These are phyloP conservation scores for Eulithis prunata DNA, from an alignment of 2,888 invertebrate species.

Conservation along the genomic window DNA sequence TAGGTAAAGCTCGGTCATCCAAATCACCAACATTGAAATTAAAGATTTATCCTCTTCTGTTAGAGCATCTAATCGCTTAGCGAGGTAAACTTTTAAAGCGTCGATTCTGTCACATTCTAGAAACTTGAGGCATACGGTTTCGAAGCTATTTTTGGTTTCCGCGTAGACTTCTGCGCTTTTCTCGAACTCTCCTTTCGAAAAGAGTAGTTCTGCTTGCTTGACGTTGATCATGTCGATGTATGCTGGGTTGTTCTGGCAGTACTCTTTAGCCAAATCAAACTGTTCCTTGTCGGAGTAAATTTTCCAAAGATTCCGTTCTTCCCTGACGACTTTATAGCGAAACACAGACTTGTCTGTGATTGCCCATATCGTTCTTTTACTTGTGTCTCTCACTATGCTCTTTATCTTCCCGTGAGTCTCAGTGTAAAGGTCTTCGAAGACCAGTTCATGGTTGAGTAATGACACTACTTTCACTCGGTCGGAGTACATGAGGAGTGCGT, in stretches of 20 bases:
- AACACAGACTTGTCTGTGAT: slow-evolving; percentile 94
- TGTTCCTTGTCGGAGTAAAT: slow-evolving; percentile 94
- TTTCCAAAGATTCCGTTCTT: slow-evolving; percentile 94
- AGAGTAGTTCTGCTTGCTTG: slow-evolving; percentile 94
- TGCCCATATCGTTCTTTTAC: slow-evolving; percentile 92
- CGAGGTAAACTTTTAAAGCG: slow-evolving; percentile 94
- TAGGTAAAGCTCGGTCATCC: slow-evolving; percentile 96
- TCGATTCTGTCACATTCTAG: slow-evolving; percentile 91
- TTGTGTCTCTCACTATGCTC: slow-evolving; percentile 91
- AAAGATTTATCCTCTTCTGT: slow-evolving; percentile 92
- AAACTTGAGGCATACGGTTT: slow-evolving; percentile 97
- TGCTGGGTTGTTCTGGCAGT: slow-evolving; percentile 91
- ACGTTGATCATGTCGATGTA: slow-evolving; percentile 93
- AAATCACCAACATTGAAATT: slow-evolving; percentile 96
- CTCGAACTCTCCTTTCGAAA: slow-evolving; percentile 90
- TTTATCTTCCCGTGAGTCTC: slow-evolving; percentile 92
- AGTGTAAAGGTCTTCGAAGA: slow-evolving; percentile 93
- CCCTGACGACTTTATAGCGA: slow-evolving; percentile 92
- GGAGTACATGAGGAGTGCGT: slow-evolving; percentile 92
- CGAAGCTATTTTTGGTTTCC: slow-evolving; percentile 95
- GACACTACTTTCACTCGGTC: slow-evolving; percentile 94
- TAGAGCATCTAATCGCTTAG: slow-evolving; percentile 90
- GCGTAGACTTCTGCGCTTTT: slow-evolving; percentile 95
- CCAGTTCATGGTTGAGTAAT: slow-evolving; percentile 92
- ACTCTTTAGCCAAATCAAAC: slow-evolving; percentile 94